Evolutionary conservation across 1,140 invertebrate species (phyloP).

Genomic region (Wiebesia pumilae): DNA sequence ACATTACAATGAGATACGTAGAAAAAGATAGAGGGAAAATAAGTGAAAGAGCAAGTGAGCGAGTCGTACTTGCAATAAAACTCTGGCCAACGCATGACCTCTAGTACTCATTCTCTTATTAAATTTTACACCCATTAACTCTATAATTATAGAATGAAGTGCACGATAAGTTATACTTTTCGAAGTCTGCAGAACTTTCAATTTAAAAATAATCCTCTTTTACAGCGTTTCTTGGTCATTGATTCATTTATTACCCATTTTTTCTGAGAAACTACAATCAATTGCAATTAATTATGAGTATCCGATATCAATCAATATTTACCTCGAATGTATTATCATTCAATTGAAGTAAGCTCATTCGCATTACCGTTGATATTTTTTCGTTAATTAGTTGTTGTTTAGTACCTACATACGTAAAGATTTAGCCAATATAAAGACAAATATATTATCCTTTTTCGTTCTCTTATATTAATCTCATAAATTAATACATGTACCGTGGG

Average conservation of each 20-base stretch:
- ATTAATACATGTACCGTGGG: too few relatives aligned
- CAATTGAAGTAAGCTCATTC: background rate
- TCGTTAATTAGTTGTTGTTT: background rate
- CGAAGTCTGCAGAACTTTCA: background rate
- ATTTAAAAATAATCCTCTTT: background rate
- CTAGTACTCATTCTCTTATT: conserved; percentile 13
- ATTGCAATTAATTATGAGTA: background rate
- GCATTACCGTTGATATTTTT: background rate
- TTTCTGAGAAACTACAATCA: background rate
- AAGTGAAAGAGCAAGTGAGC: background rate
- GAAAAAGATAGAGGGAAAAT: background rate
- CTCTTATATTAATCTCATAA: too few relatives aligned
- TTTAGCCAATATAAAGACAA: too few relatives aligned
- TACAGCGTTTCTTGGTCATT: background rate
- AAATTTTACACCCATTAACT: conserved; percentile 3
- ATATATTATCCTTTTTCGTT: too few relatives aligned
- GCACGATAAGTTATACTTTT: background rate
- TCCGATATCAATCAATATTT: conserved; percentile 16
- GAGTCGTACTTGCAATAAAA: background rate
- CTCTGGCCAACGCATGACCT: background rate
- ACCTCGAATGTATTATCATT: background rate
- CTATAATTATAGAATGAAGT: background rate
- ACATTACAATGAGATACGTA: background rate
- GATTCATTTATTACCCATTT: background rate
- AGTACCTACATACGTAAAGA: background rate